These are phyloP conservation scores for Grallaria varia DNA, from an alignment of 2,113 vertebrate genomes.

Conservation along the genomic window DNA sequence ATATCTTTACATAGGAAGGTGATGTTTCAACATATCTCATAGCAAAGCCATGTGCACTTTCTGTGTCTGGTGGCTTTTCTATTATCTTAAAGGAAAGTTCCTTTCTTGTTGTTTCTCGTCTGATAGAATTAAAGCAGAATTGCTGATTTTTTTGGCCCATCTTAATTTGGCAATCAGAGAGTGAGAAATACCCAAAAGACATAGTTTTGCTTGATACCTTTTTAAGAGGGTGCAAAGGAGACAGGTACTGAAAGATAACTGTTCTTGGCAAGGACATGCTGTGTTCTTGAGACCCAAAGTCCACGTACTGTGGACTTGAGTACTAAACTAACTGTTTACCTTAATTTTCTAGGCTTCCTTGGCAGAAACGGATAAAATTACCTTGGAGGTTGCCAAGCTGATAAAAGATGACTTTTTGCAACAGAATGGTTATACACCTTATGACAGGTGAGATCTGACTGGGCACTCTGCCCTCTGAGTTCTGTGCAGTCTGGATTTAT, in stretches of 20 bases:
- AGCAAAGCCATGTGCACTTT: neutral
- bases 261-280: neutral
- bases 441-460: conserved; percentile 83
- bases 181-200: neutral
- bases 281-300: neutral
- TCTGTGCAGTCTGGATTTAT: neutral
- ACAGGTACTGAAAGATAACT: neutral
- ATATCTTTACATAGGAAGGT: neutral
- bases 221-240: neutral
- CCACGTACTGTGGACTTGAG: neutral
- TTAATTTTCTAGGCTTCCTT: conserved; percentile 85
- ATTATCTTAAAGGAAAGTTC: neutral
- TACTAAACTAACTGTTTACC: neutral
- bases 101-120: neutral
- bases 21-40: neutral
- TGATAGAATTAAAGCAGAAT: neutral
- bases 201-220: neutral
- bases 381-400: conserved; percentile 95
- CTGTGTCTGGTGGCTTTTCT: neutral
- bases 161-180: neutral
- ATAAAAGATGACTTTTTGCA: conserved; percentile 98
- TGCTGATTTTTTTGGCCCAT: neutral
- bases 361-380: conserved; percentile 98
- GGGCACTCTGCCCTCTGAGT: neutral
- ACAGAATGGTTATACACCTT: conserved; percentile 95